Evolutionary conservation across 2,797 vertebrate species (phyloP).

Genomic region (Tokudaia muenninki): DNA sequence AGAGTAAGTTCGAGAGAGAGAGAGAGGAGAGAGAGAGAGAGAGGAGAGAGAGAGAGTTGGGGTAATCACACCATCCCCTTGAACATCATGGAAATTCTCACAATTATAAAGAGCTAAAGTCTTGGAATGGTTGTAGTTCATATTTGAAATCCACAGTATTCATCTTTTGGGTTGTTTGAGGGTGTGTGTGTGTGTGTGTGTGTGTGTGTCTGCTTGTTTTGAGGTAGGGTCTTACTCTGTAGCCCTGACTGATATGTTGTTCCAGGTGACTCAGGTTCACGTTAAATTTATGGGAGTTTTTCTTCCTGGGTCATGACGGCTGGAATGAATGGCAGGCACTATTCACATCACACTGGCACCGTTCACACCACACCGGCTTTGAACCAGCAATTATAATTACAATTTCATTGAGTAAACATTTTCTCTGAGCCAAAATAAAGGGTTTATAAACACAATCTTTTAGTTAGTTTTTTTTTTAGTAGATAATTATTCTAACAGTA

Average conservation of each 20-base stretch:
- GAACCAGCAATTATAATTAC: not conserved
- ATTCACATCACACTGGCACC: not conserved
- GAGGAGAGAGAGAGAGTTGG: not conserved
- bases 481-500: conserved; percentile 33
- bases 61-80: conserved; percentile 1
- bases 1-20: too few species aligned
- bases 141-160: conserved; percentile 32
- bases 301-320: not conserved
- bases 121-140: conserved; percentile 18
- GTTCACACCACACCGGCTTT: not conserved
- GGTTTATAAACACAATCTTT: conserved; percentile 44
- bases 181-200: not conserved
- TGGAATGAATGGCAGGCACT: too few species aligned
- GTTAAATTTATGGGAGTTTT: not conserved
- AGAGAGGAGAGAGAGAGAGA: too few species aligned
- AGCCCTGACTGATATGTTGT: not conserved
- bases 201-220: not conserved
- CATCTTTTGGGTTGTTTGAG: not conserved
- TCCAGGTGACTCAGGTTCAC: not conserved
- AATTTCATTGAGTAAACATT: conserved; percentile 62
- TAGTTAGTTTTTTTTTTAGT: conserved; percentile 4
- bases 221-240: not conserved
- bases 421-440: conserved; percentile 50
- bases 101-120: conserved; percentile 26
- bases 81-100: conserved; percentile 9